Conservation (phyloP, 2,888 invertebrate species). For the Amphipyra tragopoginis region DNA sequence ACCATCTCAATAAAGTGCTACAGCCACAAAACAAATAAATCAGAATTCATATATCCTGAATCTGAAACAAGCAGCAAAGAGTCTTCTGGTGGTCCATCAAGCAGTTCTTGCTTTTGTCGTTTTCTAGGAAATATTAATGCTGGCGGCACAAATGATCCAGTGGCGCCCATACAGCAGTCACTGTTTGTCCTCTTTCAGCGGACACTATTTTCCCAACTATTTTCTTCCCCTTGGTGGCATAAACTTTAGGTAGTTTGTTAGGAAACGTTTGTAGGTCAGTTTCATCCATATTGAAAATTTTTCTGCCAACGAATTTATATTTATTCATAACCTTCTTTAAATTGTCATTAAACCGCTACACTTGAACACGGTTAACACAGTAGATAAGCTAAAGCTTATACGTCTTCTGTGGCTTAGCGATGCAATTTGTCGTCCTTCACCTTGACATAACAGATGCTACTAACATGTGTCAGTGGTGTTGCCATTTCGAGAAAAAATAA, state of each 20-base stretch:
- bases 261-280: not conserved
- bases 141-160: slow-evolving; percentile 60
- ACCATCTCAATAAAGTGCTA: slow-evolving; percentile 53
- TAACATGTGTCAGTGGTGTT: slow-evolving; percentile 27
- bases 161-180: slow-evolving; percentile 50
- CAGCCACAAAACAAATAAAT: slow-evolving; percentile 33
- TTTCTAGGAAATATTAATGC: slow-evolving; percentile 58
- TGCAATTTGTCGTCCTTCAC: slow-evolving; percentile 1
- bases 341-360: not conserved
- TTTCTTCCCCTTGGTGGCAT: not conserved
- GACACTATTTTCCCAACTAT: not conserved
- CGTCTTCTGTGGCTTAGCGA: not conserved
- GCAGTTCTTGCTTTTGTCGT: slow-evolving; percentile 46
- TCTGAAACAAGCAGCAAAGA: slow-evolving; percentile 52
- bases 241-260: not conserved
- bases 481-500: slow-evolving; percentile 4
- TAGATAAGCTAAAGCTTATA: not conserved
- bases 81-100: slow-evolving; percentile 56
- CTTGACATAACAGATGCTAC: not conserved
- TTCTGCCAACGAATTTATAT: not conserved
- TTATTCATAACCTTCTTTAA: not conserved
- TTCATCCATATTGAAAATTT: slow-evolving; percentile 1
- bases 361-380: slow-evolving; percentile 4
- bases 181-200: not conserved
- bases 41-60: slow-evolving; percentile 60